A percentile compares a stretch with the other conserved stretches of the same genome.
Conservation (phyloP, 2,888 invertebrate genomes). For the Athalia cordata region DNA sequence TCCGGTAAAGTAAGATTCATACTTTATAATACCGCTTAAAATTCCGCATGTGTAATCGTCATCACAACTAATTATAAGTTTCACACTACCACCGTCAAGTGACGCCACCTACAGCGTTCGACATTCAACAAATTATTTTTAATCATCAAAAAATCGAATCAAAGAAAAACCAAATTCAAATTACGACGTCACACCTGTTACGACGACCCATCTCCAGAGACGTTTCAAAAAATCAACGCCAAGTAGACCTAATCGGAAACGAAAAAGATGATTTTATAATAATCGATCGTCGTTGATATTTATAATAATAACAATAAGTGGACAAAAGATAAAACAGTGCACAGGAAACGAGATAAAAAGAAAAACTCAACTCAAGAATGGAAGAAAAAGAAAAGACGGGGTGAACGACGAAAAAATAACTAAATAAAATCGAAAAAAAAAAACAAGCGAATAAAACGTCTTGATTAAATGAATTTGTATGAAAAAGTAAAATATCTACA, state of each 20-base stretch:
- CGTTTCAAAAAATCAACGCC: no score
- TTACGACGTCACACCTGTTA: no score
- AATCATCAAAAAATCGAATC: no score
- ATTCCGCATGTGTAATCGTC: not conserved
- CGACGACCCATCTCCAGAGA: no score
- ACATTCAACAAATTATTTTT: no score
- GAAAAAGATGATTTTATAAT: no score
- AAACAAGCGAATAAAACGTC: not conserved
- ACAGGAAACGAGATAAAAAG: not conserved
- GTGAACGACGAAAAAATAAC: not conserved
- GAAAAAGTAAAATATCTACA: not conserved
- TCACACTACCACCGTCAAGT: not conserved
- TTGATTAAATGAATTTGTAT: constrained; percentile 19
- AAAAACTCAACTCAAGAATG: not conserved
- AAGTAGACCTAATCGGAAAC: no score
- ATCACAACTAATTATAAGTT: constrained; percentile 25
- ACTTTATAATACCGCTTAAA: constrained; percentile 1
- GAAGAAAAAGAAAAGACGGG: not conserved
- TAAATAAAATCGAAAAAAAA: not conserved
- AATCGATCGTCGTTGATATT: no score
- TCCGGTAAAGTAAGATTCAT: constrained; percentile 1
- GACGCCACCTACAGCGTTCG: not conserved
- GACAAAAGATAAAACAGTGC: not conserved
- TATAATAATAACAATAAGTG: no score
- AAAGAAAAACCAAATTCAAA: no score